These are phyloP conservation scores for Pteropus rufus DNA, from an alignment of 2,797 vertebrate genomes.

Conservation along the genomic window DNA sequence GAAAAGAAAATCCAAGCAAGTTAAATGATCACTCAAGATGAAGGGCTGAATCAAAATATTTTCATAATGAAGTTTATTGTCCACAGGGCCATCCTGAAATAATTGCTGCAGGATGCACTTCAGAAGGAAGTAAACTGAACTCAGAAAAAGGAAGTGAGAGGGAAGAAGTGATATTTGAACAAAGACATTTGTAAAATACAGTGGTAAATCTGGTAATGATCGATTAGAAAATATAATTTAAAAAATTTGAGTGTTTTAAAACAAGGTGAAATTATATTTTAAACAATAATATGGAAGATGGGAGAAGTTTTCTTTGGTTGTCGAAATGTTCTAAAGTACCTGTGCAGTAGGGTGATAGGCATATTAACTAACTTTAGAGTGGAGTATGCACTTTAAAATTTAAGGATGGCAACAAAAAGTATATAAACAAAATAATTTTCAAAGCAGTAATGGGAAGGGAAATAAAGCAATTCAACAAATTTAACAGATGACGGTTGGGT, in stretches of 20 bases:
- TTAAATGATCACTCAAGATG: neutral
- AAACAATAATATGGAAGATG: neutral
- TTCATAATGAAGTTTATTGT: neutral
- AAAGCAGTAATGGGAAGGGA: neutral
- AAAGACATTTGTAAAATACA: neutral
- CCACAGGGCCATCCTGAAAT: neutral
- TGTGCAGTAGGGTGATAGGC: neutral
- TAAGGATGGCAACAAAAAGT: neutral
- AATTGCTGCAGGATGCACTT: neutral
- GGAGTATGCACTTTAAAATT: neutral
- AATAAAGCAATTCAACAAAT: neutral
- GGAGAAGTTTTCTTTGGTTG: neutral
- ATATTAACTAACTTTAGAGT: neutral
- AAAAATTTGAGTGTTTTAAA: neutral
- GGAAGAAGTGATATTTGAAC: neutral
- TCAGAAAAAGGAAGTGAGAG: neutral
- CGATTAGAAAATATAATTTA: neutral
- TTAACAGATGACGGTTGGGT: neutral
- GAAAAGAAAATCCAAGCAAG: neutral
- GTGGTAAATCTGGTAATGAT: neutral
- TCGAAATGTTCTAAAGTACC: neutral
- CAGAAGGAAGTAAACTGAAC: neutral
- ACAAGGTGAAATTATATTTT: neutral
- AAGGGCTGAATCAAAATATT: neutral
- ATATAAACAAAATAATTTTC: neutral